Evolutionary conservation across 2,797 vertebrate species (phyloP).

Genomic region (Protosalanx chinensis): DNA sequence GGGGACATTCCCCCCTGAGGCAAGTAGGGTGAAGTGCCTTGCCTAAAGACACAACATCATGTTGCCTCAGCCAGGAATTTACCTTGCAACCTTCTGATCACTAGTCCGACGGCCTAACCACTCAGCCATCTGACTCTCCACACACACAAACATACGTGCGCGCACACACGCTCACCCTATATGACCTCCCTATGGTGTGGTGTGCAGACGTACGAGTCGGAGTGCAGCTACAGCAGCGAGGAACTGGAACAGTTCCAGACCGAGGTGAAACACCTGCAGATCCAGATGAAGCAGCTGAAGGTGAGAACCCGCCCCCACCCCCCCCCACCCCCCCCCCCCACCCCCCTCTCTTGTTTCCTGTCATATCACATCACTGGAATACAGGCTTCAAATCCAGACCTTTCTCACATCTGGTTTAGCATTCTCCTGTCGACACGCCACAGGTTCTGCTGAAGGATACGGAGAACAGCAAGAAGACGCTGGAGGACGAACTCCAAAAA

Average conservation of each 20-base stretch:
- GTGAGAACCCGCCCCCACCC: slow-evolving; percentile 51
- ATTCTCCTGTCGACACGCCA: background rate
- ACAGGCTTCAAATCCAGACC: background rate
- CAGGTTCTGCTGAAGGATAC: slow-evolving; percentile 82
- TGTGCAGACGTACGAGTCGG: slow-evolving; percentile 75
- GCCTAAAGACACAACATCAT: no score
- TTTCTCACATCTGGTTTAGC: background rate
- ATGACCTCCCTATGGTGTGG: background rate
- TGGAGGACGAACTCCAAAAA: slow-evolving; percentile 84
- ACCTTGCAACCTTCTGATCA: no score
- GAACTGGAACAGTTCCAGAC: slow-evolving; percentile 83
- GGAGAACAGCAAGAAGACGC: slow-evolving; percentile 78
- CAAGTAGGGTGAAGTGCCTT: no score
- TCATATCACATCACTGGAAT: background rate
- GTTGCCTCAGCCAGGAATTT: no score
- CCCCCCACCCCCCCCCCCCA: no score
- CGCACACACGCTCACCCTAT: background rate
- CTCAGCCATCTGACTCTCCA: no score
- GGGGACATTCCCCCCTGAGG: no score
- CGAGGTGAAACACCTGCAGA: slow-evolving; percentile 78
- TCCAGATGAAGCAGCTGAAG: slow-evolving; percentile 83
- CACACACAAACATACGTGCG: background rate
- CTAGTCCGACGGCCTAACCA: no score
- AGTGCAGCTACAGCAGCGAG: slow-evolving; percentile 77
- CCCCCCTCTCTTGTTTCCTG: background rate